Conservation (phyloP, 1,140 invertebrate genomes). For the Doryteuthis pealeii region DNA sequence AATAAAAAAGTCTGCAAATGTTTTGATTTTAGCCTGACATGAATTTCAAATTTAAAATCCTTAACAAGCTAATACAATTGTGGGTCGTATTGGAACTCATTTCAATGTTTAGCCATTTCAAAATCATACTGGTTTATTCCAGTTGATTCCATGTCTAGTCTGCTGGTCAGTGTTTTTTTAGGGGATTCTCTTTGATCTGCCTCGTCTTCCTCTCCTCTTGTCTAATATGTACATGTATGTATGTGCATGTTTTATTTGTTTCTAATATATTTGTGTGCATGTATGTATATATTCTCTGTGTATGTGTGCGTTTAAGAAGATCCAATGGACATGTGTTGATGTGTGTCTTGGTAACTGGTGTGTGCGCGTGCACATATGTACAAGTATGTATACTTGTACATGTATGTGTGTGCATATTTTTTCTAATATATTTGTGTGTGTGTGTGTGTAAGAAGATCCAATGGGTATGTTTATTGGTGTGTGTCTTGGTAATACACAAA, state of each 20-base stretch:
- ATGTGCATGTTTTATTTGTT: not conserved
- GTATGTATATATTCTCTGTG: not conserved
- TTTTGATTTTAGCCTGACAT: no score
- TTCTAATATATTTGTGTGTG: not conserved
- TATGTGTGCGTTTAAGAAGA: not conserved
- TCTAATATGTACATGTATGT: not conserved
- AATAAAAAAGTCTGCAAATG: no score
- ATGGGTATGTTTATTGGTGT: not conserved
- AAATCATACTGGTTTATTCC: no score
- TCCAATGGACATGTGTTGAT: not conserved
- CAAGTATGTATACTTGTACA: not conserved
- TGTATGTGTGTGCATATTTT: not conserved
- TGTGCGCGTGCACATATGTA: not conserved
- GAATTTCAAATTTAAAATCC: no score
- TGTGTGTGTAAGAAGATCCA: not conserved
- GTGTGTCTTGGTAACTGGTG: not conserved
- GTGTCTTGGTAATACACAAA: not conserved
- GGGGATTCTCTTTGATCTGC: no score
- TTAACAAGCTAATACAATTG: no score
- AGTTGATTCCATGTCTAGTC: no score
- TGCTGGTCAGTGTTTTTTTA: no score
- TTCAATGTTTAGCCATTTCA: no score
- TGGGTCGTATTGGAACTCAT: no score
- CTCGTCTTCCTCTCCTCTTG: no score
- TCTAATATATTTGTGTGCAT: not conserved